Conservation (phyloP, 1,140 invertebrate genomes). For the Heterodera schachtii region DNA sequence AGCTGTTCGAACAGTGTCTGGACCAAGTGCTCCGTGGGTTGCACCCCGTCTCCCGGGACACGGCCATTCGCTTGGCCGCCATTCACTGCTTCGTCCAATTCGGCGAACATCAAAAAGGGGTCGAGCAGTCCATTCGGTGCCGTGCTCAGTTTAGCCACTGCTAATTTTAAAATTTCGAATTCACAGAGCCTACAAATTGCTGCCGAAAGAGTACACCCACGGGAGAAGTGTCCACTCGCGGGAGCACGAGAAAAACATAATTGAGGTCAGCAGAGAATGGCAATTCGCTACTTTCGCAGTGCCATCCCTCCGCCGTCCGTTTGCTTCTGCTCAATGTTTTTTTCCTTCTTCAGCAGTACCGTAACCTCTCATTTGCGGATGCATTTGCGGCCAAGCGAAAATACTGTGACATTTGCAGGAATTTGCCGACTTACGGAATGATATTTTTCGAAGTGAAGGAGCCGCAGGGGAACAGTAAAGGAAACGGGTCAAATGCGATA, state of each 20-base stretch:
- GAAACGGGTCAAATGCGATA: neutral
- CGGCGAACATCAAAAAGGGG: conserved; percentile 27
- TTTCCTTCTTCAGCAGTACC: conserved; percentile 31
- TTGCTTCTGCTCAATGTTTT: too few relatives aligned
- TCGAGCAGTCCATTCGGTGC: conserved; percentile 1
- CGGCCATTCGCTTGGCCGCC: conserved; percentile 33
- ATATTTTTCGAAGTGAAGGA: conserved; percentile 98
- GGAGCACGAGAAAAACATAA: conserved; percentile 88
- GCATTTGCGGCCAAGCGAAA: conserved; percentile 31
- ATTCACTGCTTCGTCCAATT: conserved; percentile 39
- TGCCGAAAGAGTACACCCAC: conserved; percentile 90
- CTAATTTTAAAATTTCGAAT: conserved; percentile 11
- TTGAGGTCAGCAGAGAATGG: conserved; percentile 63
- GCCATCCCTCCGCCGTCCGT: neutral
- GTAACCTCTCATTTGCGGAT: conserved; percentile 25
- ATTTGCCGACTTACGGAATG: conserved; percentile 92
- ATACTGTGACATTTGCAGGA: conserved; percentile 78
- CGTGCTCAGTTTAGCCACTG: neutral
- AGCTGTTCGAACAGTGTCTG: conserved; percentile 33
- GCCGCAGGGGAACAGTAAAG: conserved; percentile 82
- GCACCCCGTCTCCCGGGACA: conserved; percentile 37
- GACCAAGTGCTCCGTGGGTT: conserved; percentile 32
- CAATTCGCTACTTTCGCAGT: conserved; percentile 75
- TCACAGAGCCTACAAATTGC: conserved; percentile 80
- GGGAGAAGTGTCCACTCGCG: conserved; percentile 71